These are phyloP conservation scores for Triplophysa bombifrons DNA, from an alignment of 2,797 vertebrate species.

Conservation along the genomic window DNA sequence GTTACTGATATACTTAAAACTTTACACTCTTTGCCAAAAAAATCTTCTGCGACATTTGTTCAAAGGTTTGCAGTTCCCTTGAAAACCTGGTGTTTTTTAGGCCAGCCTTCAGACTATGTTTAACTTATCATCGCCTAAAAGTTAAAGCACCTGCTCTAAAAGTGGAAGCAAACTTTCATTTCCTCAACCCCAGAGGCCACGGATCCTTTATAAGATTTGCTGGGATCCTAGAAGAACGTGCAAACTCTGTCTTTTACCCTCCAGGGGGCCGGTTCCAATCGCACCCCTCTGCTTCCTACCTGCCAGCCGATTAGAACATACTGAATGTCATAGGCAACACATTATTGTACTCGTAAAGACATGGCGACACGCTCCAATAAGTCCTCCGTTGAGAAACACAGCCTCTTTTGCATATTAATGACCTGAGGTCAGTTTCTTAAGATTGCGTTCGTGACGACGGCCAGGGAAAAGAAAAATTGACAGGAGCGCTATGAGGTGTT, in stretches of 20 bases:
- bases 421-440: conserved; percentile 60
- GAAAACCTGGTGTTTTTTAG: conserved; percentile 11
- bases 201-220: conserved; percentile 31
- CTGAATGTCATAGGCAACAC: conserved; percentile 68
- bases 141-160: conserved; percentile 42
- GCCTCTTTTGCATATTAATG: conserved; percentile 65
- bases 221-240: conserved; percentile 30
- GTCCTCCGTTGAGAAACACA: conserved; percentile 61
- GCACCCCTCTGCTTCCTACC: conserved; percentile 34
- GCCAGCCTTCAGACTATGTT: conserved; percentile 34
- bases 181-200: conserved; percentile 35
- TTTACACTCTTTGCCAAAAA: no score
- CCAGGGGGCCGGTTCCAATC: conserved; percentile 54
- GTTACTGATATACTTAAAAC: no score
- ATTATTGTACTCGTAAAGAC: conserved; percentile 62
- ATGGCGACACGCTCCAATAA: conserved; percentile 71
- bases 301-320: conserved; percentile 68
- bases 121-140: conserved; percentile 44
- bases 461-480: conserved; percentile 36
- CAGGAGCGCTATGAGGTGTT: not conserved
- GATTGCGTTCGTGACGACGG: conserved; percentile 51
- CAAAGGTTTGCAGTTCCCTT: conserved; percentile 16
- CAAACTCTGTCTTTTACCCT: conserved; percentile 48
- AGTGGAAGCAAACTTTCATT: conserved; percentile 44
- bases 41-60: no score